Evolutionary conservation across 2,797 vertebrate species (phyloP), one percentile per base, ranked within the genome.

Genomic region (Aphelocoma californica): DNA sequence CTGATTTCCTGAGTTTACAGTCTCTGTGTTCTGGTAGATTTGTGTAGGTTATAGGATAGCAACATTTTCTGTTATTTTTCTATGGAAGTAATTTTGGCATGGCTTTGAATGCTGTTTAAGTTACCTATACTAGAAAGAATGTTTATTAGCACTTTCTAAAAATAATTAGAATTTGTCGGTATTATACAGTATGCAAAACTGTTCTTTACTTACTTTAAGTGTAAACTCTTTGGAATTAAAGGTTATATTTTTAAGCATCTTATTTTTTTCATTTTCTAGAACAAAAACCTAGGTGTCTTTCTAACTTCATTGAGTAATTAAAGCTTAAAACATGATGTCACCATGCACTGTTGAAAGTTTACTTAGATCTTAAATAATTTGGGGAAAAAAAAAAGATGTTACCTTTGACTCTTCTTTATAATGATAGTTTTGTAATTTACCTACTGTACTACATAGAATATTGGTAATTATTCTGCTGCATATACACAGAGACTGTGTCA

Each of bases 311-410:
- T 90, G n/a, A 13, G 19, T 70, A 57, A 65, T 91, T 93, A 67
- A 93, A 91, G 18, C 50, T 81, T 96, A 91, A 50, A 62, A 4
- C 31, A 25, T 81, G 12, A 20, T 65, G 31, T 86, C 69, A 90
- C 14, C 9, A 0, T 65, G 10, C 7, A 50, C 1, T 17, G 44
- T 9, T 50, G 50, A 88, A 67, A 61, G 10, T 40, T 80, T 81
- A 80, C 31, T 72, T 36, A 95, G 57, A 94, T 32, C 34, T 90
- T 92, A 90, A 91, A 71, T 70, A 92, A 88, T 85, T 88, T 80
- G 7, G 20, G 28, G 16, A 47, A 57, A 74, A 65, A 64, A 65
- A 64, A 45, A 71, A 47, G 2, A 56, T 32, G 17, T 20, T 32
- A 61, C 40, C 70, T 38, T 69, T 95, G 48, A 88, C 80, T 91